These are phyloP conservation scores for Acipenser transmontanus DNA, from an alignment of 2,797 vertebrate species.

Conservation along the genomic window DNA sequence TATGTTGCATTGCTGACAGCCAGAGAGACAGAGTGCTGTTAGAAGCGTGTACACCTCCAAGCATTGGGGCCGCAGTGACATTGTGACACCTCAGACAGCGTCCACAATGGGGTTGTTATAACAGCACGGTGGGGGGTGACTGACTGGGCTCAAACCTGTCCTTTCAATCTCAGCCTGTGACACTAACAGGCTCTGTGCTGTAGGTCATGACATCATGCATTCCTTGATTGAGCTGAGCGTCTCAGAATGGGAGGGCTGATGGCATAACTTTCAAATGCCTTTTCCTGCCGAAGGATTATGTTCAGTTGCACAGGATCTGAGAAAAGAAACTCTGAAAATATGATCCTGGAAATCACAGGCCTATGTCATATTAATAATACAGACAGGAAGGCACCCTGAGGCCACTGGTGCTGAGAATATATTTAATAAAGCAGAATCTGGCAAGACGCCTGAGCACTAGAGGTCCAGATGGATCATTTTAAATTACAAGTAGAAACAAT, in stretches of 20 bases:
- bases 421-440: conserved; percentile 34
- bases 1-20: not conserved
- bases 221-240: conserved; percentile 27
- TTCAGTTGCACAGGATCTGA: conserved; percentile 39
- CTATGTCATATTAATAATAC: conserved; percentile 39
- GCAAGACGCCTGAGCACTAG: conserved; percentile 26
- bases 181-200: not conserved
- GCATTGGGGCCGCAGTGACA: not conserved
- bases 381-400: conserved; percentile 40
- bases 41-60: not conserved
- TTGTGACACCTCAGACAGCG: conserved; percentile 1
- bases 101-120: conserved; percentile 4
- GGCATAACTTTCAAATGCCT: conserved; percentile 29
- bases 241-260: conserved; percentile 26
- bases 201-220: conserved; percentile 23
- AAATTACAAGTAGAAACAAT: conserved; percentile 42
- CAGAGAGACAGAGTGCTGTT: not conserved
- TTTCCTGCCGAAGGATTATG: conserved; percentile 38
- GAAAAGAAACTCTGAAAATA: conserved; percentile 40
- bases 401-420: conserved; percentile 31
- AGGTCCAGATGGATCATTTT: conserved; percentile 33
- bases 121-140: not conserved
- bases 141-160: not conserved
- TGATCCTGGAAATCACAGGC: conserved; percentile 37
- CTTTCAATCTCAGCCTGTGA: conserved; percentile 2